Conservation (phyloP, 2,888 invertebrate genomes). For the Agonum fuliginosum region DNA sequence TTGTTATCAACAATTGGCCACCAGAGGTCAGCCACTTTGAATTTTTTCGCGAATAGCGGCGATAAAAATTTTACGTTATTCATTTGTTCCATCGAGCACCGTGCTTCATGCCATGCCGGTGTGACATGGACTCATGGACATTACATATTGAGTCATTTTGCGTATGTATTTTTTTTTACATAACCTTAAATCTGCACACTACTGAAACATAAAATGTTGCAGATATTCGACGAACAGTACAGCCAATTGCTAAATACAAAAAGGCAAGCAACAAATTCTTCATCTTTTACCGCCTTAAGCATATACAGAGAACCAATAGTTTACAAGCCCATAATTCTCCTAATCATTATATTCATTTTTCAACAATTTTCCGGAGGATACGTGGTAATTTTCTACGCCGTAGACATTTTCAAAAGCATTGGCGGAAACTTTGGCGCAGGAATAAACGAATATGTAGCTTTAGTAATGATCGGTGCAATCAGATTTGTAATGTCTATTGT, state of each 20-base stretch:
- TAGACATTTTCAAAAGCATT: conserved; percentile 74
- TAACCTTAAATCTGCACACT: not conserved
- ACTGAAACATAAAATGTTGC: not conserved
- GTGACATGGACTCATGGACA: no score
- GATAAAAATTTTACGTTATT: no score
- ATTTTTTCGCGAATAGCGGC: no score
- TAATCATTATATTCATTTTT: conserved; percentile 73
- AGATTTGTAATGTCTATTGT: conserved; percentile 75
- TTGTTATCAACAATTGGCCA: no score
- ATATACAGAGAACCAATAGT: conserved; percentile 70
- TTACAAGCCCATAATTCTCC: conserved; percentile 74
- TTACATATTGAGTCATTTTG: no score
- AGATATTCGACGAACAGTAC: conserved; percentile 49
- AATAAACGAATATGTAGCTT: conserved; percentile 73
- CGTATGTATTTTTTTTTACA: no score
- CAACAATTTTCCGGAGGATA: conserved; percentile 78
- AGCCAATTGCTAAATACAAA: conserved; percentile 24
- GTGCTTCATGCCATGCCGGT: no score
- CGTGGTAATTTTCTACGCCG: conserved; percentile 77
- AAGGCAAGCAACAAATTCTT: not conserved
- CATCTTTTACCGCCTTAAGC: no score
- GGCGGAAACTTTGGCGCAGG: conserved; percentile 72
- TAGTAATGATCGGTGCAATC: conserved; percentile 74
- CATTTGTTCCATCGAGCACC: no score
- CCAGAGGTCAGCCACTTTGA: no score